A percentile compares a stretch with the other conserved stretches of the same genome.
phyloP scores from a whole-genome alignment of 2,113 vertebrate species.

The Daubentonia madagascariensis region DNA sequence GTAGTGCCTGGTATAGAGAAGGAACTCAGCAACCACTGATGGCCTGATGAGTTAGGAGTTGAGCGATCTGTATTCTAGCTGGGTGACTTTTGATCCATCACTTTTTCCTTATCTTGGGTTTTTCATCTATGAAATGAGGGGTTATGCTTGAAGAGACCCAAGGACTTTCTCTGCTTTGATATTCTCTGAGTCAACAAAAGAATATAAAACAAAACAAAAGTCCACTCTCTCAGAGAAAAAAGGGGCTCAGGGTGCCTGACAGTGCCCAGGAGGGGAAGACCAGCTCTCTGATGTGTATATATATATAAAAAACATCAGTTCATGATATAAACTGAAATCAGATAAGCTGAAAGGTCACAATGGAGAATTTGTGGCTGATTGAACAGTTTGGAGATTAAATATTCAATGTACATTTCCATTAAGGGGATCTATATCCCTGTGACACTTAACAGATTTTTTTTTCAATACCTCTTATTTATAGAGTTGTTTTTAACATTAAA shows the following conservation, averaged over 20 bases:
- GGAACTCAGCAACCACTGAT: neutral
- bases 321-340: neutral
- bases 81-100: neutral
- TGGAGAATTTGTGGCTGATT: neutral
- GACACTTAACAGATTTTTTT: neutral
- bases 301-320: neutral
- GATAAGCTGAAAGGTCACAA: neutral
- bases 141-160: neutral
- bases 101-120: neutral
- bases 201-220: neutral
- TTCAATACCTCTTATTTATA: neutral
- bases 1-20: neutral
- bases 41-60: neutral
- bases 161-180: neutral
- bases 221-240: neutral
- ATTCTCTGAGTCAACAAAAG: neutral
- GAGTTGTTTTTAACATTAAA: neutral
- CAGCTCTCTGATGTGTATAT: neutral
- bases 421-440: neutral
- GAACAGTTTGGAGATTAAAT: neutral
- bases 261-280: neutral
- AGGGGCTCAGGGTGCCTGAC: neutral
- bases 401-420: conserved; percentile 47
- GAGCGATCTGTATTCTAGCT: neutral
- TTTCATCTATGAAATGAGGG: neutral